Evolutionary conservation across 2,113 vertebrate genomes (phyloP).

Genomic region (Calidris pygmaea): DNA sequence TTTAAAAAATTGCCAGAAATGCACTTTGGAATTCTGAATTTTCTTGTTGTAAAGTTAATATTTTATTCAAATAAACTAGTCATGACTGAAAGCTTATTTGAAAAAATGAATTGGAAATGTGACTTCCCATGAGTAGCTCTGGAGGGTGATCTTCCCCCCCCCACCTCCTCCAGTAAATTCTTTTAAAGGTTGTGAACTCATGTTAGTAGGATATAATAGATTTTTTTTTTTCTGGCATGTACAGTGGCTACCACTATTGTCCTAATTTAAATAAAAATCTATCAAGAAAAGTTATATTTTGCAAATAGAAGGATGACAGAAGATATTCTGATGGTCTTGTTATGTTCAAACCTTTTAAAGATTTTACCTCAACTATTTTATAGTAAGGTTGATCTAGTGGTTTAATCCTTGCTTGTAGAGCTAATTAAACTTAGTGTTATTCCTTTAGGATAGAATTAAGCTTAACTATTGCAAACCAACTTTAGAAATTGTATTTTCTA

Average conservation of each 20-base stretch:
- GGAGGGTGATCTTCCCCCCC: background rate
- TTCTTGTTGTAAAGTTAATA: background rate
- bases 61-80: background rate
- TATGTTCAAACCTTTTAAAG: background rate
- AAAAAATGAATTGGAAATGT: background rate
- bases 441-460: background rate
- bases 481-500: background rate
- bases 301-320: background rate
- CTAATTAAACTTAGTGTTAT: background rate
- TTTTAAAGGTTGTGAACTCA: rapidly evolving
- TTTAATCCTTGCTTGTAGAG: background rate
- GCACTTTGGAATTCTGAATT: background rate
- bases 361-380: background rate
- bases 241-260: background rate
- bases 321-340: background rate
- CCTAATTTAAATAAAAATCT: background rate
- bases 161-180: background rate
- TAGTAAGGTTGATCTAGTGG: background rate
- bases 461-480: background rate
- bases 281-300: background rate
- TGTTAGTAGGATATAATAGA: background rate
- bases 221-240: background rate
- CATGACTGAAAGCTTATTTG: background rate
- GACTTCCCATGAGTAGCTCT: background rate
- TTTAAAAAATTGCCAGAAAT: background rate